Conservation (phyloP, 2,888 invertebrate species). For the Monoplex corrugatus region DNA sequence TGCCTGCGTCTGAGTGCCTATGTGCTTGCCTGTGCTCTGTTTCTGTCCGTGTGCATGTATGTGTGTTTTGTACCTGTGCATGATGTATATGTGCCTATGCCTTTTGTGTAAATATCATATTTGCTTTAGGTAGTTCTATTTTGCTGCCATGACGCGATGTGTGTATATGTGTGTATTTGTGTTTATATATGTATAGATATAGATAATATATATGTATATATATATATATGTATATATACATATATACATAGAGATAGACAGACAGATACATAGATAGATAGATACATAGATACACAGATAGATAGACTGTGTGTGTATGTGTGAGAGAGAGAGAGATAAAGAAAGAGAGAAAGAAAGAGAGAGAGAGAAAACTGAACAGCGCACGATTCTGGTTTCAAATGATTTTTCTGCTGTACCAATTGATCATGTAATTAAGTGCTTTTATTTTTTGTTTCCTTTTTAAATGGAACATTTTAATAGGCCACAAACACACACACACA, state of each 20-base stretch:
- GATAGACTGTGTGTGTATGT: too few relatives aligned
- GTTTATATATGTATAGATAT: too few relatives aligned
- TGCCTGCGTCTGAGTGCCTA: too few relatives aligned
- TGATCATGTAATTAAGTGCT: background rate
- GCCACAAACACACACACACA: background rate
- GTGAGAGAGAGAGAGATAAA: background rate
- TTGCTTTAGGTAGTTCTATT: too few relatives aligned
- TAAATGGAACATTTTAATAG: background rate
- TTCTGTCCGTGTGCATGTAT: too few relatives aligned
- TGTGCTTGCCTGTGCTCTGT: too few relatives aligned
- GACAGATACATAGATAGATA: background rate
- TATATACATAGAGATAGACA: background rate
- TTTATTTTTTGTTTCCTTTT: too few relatives aligned
- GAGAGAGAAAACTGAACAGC: background rate
- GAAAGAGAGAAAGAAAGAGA: background rate
- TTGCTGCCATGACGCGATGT: too few relatives aligned
- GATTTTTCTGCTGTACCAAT: background rate
- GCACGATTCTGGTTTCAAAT: background rate
- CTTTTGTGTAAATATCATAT: too few relatives aligned
- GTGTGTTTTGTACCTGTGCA: background rate
- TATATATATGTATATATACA: background rate
- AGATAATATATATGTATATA: background rate
- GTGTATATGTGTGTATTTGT: background rate
- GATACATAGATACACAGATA: background rate
- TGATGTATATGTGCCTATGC: background rate